These are phyloP conservation scores for Megastigmus dorsalis DNA, from an alignment of 2,888 invertebrate species.

Conservation along the genomic window DNA sequence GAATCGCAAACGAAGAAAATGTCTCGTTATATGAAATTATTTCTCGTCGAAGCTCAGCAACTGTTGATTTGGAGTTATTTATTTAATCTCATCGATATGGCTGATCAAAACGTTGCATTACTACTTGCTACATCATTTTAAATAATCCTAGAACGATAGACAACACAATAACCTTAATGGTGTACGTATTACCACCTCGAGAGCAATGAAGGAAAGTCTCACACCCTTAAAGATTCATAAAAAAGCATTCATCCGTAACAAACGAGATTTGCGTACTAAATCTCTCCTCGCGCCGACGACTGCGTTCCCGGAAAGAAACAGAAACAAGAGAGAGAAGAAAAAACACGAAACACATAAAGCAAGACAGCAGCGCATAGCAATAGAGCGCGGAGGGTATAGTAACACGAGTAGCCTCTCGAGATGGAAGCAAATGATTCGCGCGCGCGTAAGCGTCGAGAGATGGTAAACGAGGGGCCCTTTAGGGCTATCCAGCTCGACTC, in stretches of 20 bases:
- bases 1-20: background rate
- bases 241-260: background rate
- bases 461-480: slow-evolving; percentile 71
- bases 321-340: background rate
- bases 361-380: slow-evolving; percentile 23
- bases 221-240: background rate
- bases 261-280: slow-evolving; percentile 1
- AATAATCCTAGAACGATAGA: background rate
- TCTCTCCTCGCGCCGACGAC: background rate
- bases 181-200: background rate
- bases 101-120: too few species aligned
- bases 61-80: too few species aligned
- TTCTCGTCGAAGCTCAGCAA: too few species aligned
- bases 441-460: slow-evolving; percentile 60
- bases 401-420: slow-evolving; percentile 59
- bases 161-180: background rate
- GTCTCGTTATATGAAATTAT: too few species aligned
- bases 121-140: too few species aligned
- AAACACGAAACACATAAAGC: background rate
- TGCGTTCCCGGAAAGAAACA: background rate
- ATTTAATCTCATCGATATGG: too few species aligned
- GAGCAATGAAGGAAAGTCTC: too few species aligned
- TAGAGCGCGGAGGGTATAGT: too few species aligned
- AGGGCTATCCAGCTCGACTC: slow-evolving; percentile 69
- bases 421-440: slow-evolving; percentile 66